These are phyloP conservation scores for Porites rus DNA, from an alignment of 92 coral and sea anemone genomes.

Conservation along the genomic window DNA sequence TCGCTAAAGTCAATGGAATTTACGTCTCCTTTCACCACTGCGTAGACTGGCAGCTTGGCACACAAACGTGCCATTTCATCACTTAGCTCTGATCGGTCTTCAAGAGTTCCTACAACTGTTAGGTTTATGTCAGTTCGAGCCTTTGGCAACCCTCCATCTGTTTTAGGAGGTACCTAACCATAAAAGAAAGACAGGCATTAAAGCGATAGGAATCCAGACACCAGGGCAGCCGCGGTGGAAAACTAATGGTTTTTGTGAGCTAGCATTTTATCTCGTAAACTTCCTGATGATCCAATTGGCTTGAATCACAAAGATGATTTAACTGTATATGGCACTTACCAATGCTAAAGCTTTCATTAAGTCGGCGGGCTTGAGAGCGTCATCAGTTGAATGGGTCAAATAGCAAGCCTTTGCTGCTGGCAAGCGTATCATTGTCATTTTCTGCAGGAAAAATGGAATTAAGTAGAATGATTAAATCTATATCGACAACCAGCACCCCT, in stretches of 20 bases:
- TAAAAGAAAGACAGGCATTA: neutral
- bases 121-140: neutral
- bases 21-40: neutral
- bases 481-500: too few species aligned
- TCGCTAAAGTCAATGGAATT: neutral
- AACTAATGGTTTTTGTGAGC: too few species aligned
- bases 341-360: neutral
- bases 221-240: too few species aligned
- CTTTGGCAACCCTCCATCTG: neutral
- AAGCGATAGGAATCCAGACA: too few species aligned
- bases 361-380: neutral
- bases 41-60: neutral
- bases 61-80: conserved; percentile 15
- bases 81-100: neutral
- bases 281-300: neutral
- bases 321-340: neutral
- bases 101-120: neutral
- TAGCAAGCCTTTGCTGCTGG: neutral
- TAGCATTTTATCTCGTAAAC: neutral
- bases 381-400: neutral
- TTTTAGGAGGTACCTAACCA: neutral
- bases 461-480: too few species aligned
- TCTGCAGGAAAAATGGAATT: neutral
- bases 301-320: too few species aligned
- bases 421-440: neutral